These are phyloP conservation scores for Periophthalmus modestus DNA, from an alignment of 2,113 vertebrate genomes.

Conservation along the genomic window DNA sequence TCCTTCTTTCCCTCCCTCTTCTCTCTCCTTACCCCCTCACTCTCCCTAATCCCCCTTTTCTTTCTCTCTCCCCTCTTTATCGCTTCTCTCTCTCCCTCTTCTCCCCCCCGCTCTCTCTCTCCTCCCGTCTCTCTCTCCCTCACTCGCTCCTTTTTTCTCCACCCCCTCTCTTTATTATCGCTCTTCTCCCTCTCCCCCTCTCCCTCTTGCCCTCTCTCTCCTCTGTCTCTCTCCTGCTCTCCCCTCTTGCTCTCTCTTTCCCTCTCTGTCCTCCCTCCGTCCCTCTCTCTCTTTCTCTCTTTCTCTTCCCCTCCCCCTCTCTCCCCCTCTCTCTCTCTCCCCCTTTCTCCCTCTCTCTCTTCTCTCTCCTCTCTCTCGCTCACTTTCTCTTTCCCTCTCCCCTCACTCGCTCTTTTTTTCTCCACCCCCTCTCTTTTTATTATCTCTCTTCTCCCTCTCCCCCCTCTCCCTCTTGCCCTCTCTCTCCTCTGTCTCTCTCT, in stretches of 20 bases:
- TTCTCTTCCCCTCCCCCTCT: neutral
- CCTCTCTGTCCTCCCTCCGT: no score
- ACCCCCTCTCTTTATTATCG: no score
- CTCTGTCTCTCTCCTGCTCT: no score
- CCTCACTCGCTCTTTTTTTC: neutral
- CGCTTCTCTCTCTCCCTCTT: neutral
- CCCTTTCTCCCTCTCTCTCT: conserved; percentile 10
- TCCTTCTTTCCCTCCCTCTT: neutral
- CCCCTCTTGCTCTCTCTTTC: neutral
- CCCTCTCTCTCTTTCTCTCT: neutral
- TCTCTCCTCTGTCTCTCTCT: neutral
- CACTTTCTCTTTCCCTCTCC: neutral
- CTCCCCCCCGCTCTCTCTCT: neutral
- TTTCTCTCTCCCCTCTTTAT: neutral
- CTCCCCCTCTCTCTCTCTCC: neutral
- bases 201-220: no score
- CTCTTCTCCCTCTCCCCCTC: no score
- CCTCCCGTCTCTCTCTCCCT: neutral
- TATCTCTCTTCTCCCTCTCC: no score
- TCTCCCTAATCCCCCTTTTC: neutral
- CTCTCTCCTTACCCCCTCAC: neutral
- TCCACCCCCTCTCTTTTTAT: neutral
- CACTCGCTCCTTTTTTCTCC: no score
- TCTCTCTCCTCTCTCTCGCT: conserved; percentile 5
- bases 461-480: no score